Percentiles rank a stretch among this genome's conserved stretches.
These are phyloP conservation scores for Altica lythri DNA, from an alignment of 2,888 invertebrate species.

Conservation along the genomic window DNA sequence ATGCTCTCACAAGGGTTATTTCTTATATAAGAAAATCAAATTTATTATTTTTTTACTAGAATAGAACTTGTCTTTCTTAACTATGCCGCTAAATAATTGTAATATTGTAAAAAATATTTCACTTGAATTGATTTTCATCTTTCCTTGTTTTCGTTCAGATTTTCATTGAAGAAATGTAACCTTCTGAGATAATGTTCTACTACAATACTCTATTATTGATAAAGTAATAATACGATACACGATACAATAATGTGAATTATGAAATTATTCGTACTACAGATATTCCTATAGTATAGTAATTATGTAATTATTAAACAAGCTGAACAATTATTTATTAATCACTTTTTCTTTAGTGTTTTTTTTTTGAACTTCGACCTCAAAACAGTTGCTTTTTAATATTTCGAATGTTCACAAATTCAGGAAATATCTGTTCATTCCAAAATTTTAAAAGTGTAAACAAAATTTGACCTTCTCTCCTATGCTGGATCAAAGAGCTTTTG, in stretches of 20 bases:
- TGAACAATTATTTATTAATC: neutral
- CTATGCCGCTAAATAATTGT: no score
- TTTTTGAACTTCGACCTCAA: slow-evolving; percentile 6
- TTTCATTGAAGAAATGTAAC: neutral
- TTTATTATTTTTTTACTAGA: no score
- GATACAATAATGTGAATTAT: slow-evolving; percentile 1
- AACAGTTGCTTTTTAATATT: no score
- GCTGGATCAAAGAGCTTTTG: slow-evolving; percentile 7
- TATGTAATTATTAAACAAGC: slow-evolving; percentile 2
- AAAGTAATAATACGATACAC: neutral
- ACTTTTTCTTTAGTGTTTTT: neutral
- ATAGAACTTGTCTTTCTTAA: no score
- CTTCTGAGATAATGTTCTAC: no score
- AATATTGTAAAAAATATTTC: no score
- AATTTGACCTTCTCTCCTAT: slow-evolving; percentile 7
- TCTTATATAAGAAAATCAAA: no score
- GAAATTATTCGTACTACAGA: slow-evolving; percentile 7
- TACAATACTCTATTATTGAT: neutral
- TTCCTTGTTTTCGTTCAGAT: no score
- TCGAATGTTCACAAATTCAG: neutral
- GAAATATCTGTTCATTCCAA: neutral
- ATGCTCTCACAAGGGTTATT: no score
- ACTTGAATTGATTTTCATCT: no score
- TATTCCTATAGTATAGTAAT: slow-evolving; percentile 10
- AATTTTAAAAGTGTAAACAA: slow-evolving; percentile 5